Conservation (phyloP, 2,113 vertebrate genomes). For the Pterocles burchelli region DNA sequence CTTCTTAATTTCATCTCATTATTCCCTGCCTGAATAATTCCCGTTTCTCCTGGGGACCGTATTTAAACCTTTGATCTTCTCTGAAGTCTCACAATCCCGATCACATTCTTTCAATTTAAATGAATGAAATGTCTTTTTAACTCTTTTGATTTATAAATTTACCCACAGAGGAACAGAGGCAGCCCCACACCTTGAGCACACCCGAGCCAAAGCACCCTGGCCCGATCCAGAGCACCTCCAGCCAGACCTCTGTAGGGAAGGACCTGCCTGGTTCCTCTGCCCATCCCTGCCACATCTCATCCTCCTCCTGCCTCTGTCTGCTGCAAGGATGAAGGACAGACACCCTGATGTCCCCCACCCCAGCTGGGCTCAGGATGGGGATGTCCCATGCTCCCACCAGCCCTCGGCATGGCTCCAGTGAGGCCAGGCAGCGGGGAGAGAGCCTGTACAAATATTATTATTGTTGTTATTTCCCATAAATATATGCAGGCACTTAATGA, state of each 20-base stretch:
- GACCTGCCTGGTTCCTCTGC: too few species aligned
- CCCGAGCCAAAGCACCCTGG: neutral
- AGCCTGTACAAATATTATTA: conserved; percentile 39
- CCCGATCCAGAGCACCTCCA: neutral
- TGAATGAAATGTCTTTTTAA: conserved; percentile 39
- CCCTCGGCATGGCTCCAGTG: neutral
- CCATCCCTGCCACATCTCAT: too few species aligned
- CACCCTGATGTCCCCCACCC: fast-evolving
- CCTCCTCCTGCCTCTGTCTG: too few species aligned
- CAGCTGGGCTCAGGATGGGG: neutral
- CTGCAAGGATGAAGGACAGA: too few species aligned
- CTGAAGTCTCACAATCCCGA: conserved; percentile 40
- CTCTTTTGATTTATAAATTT: conserved; percentile 18
- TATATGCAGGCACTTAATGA: conserved; percentile 67
- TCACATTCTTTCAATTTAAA: conserved; percentile 32
- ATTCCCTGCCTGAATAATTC: conserved; percentile 63
- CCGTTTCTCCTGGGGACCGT: neutral
- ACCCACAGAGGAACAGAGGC: neutral
- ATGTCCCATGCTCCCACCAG: neutral
- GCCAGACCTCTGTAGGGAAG: fast-evolving
- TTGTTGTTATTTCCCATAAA: conserved; percentile 55
- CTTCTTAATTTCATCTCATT: conserved; percentile 64
- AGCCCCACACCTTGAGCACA: neutral
- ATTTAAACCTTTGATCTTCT: conserved; percentile 68
- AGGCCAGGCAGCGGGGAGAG: neutral